Evolutionary conservation across 2,888 invertebrate species (phyloP), one percentile per base, ranked within the genome.

Genomic region (Isoperla grammatica): DNA sequence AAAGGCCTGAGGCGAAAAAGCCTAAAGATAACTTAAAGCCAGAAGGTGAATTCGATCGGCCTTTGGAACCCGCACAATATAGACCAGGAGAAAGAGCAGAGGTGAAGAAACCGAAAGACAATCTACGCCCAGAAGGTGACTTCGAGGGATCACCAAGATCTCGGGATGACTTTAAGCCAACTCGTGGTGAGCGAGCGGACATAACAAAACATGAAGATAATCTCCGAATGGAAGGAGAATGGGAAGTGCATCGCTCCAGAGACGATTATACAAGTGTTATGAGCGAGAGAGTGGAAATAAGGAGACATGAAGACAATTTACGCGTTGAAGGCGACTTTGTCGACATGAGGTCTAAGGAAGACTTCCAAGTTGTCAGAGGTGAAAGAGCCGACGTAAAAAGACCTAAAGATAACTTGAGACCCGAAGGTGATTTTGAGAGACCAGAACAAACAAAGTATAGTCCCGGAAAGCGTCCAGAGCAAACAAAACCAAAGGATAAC

Each of bases 101-200:
- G 2, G n/a, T 61, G 2, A 61, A 35, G 9, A 65, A 64, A 22
- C 48, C 66, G 68, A n/a, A 70, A 64, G 70, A 72, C 68, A 61
- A 75, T 66, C 69, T 79, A 64, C 67, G 74, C 70, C 69, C 69
- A 68, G 73, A 76, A 69, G 76, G 78, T 65, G 75, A 76, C 50
- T 75, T 74, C 63, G 22, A 64, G 61, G 67, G 67, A 64, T 62
- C 78, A 78, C 0, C 66, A 75, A 63, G 68, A 22, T 75, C 48
- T 9, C 59, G 64, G 65, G 85, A 88, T 68, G 87, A 87, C 71
- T 73, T 87, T 1, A 78, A 76, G 66, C 81, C 77, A 69, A 68
- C 83, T 2, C 46, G 23, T 4, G 78, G 35, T 23, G 67, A 68
- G 55, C 49, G 66, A 61, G 60, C 62, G 37, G 46, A 63, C 35